Conservation (phyloP, 2,888 invertebrate genomes). For the Julus scanicus region DNA sequence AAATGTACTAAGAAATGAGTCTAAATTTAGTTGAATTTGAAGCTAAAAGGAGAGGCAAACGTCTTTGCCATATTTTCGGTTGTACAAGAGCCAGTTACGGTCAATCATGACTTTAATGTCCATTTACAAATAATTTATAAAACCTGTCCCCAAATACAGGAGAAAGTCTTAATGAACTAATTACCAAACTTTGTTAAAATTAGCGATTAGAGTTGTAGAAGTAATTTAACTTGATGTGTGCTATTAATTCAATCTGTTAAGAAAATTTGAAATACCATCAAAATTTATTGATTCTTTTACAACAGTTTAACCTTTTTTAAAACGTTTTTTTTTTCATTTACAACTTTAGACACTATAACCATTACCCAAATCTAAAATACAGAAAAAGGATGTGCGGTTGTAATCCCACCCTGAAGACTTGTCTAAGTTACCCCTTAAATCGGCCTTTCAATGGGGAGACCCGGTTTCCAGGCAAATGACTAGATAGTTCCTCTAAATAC, state of each 20-base stretch:
- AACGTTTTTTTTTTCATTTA: too few species aligned
- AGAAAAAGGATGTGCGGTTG: too few species aligned
- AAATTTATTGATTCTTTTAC: too few species aligned
- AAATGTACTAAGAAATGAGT: constrained; percentile 5
- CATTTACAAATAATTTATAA: neutral
- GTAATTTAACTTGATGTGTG: neutral
- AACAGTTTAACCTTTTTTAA: too few species aligned
- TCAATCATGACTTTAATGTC: neutral
- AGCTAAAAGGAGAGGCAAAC: neutral
- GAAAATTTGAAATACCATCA: neutral
- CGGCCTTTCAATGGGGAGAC: too few species aligned
- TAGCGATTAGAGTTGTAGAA: neutral
- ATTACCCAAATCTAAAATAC: too few species aligned
- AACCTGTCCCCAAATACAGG: neutral
- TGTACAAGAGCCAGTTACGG: neutral
- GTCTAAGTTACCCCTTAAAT: too few species aligned
- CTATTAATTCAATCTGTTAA: neutral
- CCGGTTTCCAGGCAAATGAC: too few species aligned
- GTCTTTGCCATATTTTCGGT: neutral
- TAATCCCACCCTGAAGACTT: too few species aligned
- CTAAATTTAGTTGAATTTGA: neutral
- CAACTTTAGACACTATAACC: too few species aligned
- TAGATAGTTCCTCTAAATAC: too few species aligned
- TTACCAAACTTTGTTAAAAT: neutral
- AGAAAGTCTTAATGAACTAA: neutral